phyloP scores from a whole-genome alignment of 2,888 invertebrate genomes.

The Apodemia mormo region DNA sequence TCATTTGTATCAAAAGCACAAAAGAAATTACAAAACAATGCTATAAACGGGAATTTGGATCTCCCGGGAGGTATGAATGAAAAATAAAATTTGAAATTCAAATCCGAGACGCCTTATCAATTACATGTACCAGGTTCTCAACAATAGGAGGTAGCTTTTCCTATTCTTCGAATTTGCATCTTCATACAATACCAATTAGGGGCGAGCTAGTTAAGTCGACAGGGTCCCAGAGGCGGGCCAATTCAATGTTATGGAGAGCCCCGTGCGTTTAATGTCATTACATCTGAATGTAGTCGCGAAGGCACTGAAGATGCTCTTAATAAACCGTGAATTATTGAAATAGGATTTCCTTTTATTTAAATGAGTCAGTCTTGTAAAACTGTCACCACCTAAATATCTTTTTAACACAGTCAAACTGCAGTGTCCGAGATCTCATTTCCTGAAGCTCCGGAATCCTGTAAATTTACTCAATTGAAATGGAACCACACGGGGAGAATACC shows the following conservation, averaged over 20 bases:
- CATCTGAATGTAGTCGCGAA: conserved; percentile 5
- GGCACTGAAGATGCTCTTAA: conserved; percentile 9
- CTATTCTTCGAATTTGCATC: conserved; percentile 73
- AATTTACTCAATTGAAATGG: no score
- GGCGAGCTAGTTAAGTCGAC: conserved; percentile 56
- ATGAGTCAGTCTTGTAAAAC: no score
- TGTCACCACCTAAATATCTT: no score
- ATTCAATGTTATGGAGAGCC: conserved; percentile 55
- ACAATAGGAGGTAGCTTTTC: conserved; percentile 59
- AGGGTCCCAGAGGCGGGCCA: conserved; percentile 51
- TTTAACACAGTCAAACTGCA: no score
- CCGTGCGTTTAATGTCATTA: conserved; percentile 28
- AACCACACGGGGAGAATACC: no score
- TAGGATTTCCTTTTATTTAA: not conserved
- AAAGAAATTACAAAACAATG: conserved; percentile 36
- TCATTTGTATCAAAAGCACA: conserved; percentile 31
- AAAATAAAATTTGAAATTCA: conserved; percentile 71
- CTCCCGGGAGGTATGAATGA: conserved; percentile 50
- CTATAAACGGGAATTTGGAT: conserved; percentile 33
- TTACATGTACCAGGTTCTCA: conserved; percentile 70
- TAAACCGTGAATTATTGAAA: conserved; percentile 11
- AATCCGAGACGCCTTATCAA: conserved; percentile 75
- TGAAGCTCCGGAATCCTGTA: no score
- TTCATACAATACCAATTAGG: conserved; percentile 77
- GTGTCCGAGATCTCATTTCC: no score